Base-by-base conservation (phyloP, 1,140 invertebrate genomes). In the Achroia grisella region DNA sequence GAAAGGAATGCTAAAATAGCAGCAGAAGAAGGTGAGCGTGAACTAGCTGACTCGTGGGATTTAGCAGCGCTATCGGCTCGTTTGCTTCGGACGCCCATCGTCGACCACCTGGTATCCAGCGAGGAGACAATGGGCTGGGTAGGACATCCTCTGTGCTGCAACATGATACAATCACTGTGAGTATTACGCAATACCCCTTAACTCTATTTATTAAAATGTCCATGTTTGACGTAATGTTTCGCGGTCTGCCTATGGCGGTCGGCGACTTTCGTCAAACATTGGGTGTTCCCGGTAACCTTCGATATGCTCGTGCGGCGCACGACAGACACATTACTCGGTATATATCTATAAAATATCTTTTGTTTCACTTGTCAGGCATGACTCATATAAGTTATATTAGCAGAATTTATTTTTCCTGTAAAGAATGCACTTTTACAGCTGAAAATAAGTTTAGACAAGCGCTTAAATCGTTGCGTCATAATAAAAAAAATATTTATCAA, bases 21-120 rank as follows among this genome's bases (percentile, higher is more conserved):
- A 12, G 89, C 90, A 5, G 86, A 89, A 13, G 84, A 93, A 36
- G 93, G 93, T 5, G 89, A 95, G 30, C 88, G 90, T 52, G 96
- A 97, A 83, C 78, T 98, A 31, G 90, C 94, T 10, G 94, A 97
- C 77, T 89, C 95, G 31, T 97, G 96, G 96, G 90, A 90, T 10
- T 76, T 97, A 47, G 92, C 94, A 9, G 90, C 91, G 56, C 76
- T 94, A 28, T 91, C 92, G 32, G 89, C 90, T 1, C 89, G 89
- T 35, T 88, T 91, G 0, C 76, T 89, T 51, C 76, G 66, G 0
- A 74, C 58, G 59, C 55, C 53, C 35, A 62, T 58, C 33, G 44
- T 48, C 44, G 87, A 66, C 53, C 75, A 73, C 52, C 65, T 63
- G 29, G 54, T 61, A 33, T 82, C 76, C 77, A 72, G 86, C 30